Base-by-base conservation (phyloP, 1,140 invertebrate genomes). In the Calephelis nemesis region DNA sequence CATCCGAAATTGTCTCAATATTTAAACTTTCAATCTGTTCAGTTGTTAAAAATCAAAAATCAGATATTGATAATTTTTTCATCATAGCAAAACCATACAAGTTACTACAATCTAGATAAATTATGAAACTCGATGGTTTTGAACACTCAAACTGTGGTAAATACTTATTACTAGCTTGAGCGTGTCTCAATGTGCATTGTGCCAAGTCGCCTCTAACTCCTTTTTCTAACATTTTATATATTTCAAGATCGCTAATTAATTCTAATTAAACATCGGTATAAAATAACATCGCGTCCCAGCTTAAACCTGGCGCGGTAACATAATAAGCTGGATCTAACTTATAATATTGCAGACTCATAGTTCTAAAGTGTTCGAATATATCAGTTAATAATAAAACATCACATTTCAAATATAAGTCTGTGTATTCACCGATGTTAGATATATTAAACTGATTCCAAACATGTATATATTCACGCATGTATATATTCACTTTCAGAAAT, bases 351-450 rank as follows among this genome's bases (percentile, higher is more conserved):
- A 78, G 62, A 73, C 79, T 82, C n/a, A 66, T 71, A 39, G 75
- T 67, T 72, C 88, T 47, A 76, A 92, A 93, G 75, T 92, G 90
- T 83, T 93, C 89, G 79, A 93, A 93, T 30, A 93, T 75, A 79
- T 93, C 91, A 7, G 80, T 82, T 63, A 90, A 72, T 40, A 92
- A 68, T 30, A 87, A 60, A 7, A 91, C 79, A 75, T 92, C 80
- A 65, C 73, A 79, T 79, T 84, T 88, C 19, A 91, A 72, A 76
- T 93, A 92, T 42, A 93, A 70, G 66, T 90, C 83, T 45, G 84
- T 75, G 77, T 90, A 92, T 52, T 93, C 80, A 10, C 81, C 71
- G 12, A 93, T 49, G 62, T 65, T 85, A 73, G 77, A 58, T 67
- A 82, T 76, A 30, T 85, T 77, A 74, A 93, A 93, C 54, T 47